phyloP scores from a whole-genome alignment of 2,888 invertebrate genomes.

The Hyposoter dolosus region DNA sequence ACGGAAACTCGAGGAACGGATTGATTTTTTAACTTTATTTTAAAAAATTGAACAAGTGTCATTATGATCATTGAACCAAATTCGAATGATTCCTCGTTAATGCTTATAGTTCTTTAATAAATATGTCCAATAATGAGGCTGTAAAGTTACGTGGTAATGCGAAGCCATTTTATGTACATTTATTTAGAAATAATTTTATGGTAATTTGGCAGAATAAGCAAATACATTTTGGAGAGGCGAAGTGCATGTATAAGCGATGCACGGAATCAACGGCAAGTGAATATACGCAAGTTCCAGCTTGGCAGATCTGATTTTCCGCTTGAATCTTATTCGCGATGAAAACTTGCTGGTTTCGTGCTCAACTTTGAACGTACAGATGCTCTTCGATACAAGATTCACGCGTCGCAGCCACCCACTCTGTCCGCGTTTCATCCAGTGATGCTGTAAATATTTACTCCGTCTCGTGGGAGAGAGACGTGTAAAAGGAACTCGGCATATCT shows the following conservation, averaged over 20 bases:
- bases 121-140: not conserved
- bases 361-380: slow-evolving; percentile 41
- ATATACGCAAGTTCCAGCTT: not conserved
- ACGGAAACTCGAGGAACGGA: too few relatives aligned
- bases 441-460: slow-evolving; percentile 61
- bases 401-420: slow-evolving; percentile 23
- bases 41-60: too few relatives aligned
- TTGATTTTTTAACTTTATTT: too few relatives aligned
- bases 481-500: slow-evolving; percentile 17
- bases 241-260: not conserved
- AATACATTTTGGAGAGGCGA: not conserved
- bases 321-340: slow-evolving; percentile 41
- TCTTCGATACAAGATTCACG: slow-evolving; percentile 49
- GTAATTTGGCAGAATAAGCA: not conserved
- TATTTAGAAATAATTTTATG: not conserved
- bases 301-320: slow-evolving; percentile 47
- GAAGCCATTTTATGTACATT: not conserved
- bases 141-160: not conserved
- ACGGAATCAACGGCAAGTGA: not conserved
- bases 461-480: slow-evolving; percentile 28
- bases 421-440: slow-evolving; percentile 31
- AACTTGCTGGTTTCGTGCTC: slow-evolving; percentile 22
- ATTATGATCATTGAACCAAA: too few relatives aligned
- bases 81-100: too few relatives aligned
- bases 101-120: too few relatives aligned